phyloP scores from a whole-genome alignment of 2,888 invertebrate genomes.

The Macrophya annulata region DNA sequence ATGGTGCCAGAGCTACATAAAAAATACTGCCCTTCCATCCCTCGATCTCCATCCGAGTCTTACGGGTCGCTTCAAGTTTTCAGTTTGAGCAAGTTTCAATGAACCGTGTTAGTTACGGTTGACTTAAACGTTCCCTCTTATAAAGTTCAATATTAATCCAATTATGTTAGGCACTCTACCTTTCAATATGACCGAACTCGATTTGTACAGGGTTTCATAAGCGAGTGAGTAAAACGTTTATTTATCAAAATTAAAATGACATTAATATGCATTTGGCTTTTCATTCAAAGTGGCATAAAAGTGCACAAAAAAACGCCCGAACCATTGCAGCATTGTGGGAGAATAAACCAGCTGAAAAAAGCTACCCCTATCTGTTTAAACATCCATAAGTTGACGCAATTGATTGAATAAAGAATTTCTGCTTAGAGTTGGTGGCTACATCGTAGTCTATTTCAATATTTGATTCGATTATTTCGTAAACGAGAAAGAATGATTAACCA shows the following conservation, averaged over 20 bases:
- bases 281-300: not conserved
- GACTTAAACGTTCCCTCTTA: not conserved
- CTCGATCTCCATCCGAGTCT: not conserved
- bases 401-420: not conserved
- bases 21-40: constrained; percentile 11
- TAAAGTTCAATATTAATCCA: constrained; percentile 31
- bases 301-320: not conserved
- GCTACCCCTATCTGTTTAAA: not conserved
- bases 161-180: constrained; percentile 1
- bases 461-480: constrained; percentile 29
- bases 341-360: not conserved
- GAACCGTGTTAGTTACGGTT: constrained; percentile 29
- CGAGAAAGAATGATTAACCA: constrained; percentile 11
- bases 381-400: not conserved
- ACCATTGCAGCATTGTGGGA: not conserved
- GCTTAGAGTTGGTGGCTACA: not conserved
- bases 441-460: not conserved
- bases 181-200: not conserved
- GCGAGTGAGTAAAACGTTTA: not conserved
- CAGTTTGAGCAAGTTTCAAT: not conserved
- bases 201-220: not conserved
- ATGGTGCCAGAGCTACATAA: not conserved
- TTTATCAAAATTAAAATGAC: not conserved
- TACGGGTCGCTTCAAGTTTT: not conserved
- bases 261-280: not conserved